Base-by-base conservation (phyloP, 1,140 invertebrate genomes). In the Drosophila athabasca region DNA sequence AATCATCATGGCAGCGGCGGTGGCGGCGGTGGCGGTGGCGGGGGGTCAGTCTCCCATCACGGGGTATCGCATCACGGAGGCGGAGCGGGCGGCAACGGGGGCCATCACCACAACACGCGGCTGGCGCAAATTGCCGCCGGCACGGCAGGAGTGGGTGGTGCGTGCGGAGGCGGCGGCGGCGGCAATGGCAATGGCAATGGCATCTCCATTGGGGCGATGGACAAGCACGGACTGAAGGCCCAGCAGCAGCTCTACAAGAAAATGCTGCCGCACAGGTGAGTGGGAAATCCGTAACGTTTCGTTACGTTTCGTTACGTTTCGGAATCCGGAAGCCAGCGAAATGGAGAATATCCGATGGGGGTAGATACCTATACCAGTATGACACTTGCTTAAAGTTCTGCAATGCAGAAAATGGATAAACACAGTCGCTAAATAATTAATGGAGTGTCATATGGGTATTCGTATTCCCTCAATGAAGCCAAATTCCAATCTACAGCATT, bases 211-310 rank as follows among this genome's bases (percentile, higher is more conserved):
- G 51, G 58, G 5, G 29, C 60, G 13, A 57, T 76, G 52, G 70
- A 62, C 48, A 85, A 89, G 65, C 78, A 84, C 55, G 78, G 78
- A 6, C 69, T 78, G 17, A 78, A 89, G 48, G 54, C 61, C 6
- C 79, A 89, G 55, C 73, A 75, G 72, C 88, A 78, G 51, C 57
- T 84, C 24, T 83, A 90, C 55, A 91, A 91, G 57, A 91, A 91
- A 57, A 80, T 90, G 76, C 44, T 88, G 29, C 44, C 87, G 7
- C 83, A 87, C 58, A 81, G 73, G 85, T 90, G 48, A 81, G 59
- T 45, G 35, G 31, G 35, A 39, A 39, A 39, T 39, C 31, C 31
- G 31, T 31, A 9, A 31, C 8, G 31, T 35, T 35, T 9, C 31
- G 29, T 31, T 31, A 19, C 17, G 17, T 19, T 19, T 31, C 29